phyloP scores from a whole-genome alignment of 2,888 invertebrate genomes.

The Ernsta delagoae region DNA sequence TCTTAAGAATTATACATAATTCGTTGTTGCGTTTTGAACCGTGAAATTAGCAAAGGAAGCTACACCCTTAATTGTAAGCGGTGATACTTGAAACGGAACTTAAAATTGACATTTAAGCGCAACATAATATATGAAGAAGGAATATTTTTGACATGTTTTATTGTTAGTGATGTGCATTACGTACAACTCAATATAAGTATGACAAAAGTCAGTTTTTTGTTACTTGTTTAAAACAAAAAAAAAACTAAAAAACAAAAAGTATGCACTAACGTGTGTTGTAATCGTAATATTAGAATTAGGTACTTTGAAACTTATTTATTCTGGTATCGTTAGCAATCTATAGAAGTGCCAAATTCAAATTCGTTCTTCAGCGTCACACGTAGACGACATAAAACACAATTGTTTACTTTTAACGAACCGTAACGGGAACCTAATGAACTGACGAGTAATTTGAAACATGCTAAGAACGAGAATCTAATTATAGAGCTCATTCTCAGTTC shows the following conservation, averaged over 20 bases:
- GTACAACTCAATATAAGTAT: too few relatives aligned
- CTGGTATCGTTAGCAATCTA: too few relatives aligned
- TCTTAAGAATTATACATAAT: neutral
- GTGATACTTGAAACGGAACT: neutral
- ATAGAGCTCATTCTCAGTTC: neutral
- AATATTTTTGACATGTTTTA: too few relatives aligned
- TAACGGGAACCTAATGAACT: constrained; percentile 25
- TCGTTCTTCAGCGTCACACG: neutral
- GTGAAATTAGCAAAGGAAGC: constrained; percentile 53
- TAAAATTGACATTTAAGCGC: neutral
- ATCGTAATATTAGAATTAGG: too few relatives aligned
- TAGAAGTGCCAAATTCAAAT: neutral
- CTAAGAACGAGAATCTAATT: constrained; percentile 10
- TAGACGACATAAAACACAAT: constrained; percentile 4
- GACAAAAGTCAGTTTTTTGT: too few relatives aligned
- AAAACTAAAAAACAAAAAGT: too few relatives aligned
- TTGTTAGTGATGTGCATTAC: too few relatives aligned
- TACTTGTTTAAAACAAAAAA: too few relatives aligned
- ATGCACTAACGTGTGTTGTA: too few relatives aligned
- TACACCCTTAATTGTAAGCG: neutral
- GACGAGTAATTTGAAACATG: constrained; percentile 20
- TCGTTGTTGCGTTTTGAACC: constrained; percentile 48
- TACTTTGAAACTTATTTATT: too few relatives aligned
- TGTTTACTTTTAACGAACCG: constrained; percentile 21
- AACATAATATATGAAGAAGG: too few relatives aligned